phyloP scores from a whole-genome alignment of 2,113 vertebrate species.

The Irena cyanogastra region DNA sequence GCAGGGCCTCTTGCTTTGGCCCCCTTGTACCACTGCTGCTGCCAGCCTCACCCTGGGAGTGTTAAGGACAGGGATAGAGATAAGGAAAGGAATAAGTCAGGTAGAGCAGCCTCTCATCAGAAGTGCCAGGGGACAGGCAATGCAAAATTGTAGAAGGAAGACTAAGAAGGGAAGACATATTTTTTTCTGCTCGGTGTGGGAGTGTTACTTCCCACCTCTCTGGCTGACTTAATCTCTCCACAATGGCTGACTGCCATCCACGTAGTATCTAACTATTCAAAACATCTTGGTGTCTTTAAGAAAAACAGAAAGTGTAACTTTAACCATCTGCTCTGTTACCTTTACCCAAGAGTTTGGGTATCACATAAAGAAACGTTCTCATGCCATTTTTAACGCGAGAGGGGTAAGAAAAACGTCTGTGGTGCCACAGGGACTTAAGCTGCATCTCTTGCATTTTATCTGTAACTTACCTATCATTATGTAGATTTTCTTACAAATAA shows the following conservation, averaged over 20 bases:
- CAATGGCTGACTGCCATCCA: neutral
- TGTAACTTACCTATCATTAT: neutral
- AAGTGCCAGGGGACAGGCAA: neutral
- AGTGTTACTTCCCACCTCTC: neutral
- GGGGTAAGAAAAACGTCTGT: neutral
- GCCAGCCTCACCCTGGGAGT: neutral
- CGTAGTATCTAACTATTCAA: neutral
- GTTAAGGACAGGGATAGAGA: neutral
- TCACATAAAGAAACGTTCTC: neutral
- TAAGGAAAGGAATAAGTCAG: neutral
- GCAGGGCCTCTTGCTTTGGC: neutral
- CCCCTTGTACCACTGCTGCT: fast-evolving
- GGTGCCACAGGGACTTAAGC: neutral
- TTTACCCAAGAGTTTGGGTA: neutral
- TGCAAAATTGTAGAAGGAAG: neutral
- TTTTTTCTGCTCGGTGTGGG: neutral
- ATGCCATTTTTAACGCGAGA: neutral
- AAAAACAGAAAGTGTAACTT: neutral
- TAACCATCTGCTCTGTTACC: neutral
- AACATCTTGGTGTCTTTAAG: neutral
- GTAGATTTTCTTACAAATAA: neutral
- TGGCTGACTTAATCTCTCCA: neutral
- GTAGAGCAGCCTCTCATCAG: neutral
- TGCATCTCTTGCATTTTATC: neutral
- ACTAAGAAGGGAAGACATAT: neutral